Evolutionary conservation across 2,888 invertebrate species (phyloP), one percentile per base, ranked within the genome.

Genomic region (Meta bourneti): DNA sequence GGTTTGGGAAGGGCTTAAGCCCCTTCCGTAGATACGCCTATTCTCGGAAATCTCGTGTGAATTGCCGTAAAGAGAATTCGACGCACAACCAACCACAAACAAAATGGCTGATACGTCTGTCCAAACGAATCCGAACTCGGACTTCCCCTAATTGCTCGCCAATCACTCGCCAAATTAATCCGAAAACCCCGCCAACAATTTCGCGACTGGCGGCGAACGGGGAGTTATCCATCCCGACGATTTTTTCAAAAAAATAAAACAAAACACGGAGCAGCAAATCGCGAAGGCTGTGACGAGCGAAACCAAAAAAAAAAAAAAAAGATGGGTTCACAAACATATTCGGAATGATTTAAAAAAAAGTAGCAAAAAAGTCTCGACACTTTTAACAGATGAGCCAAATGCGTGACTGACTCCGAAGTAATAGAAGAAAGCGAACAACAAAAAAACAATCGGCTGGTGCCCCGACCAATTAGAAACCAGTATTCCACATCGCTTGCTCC

Each of bases 351-450:
- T 11, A 61, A 61, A 61, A 61, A 11, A 61, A 61, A 61, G 16
- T 61, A 61, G 0, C 69, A 71, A 81, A 81, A 85, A 70, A n/a
- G 19, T 69, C 81, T 74, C 81, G 88, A 88, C 88, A 83, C 75
- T 84, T 88, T 91, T 78, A 91, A 87, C 83, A 82, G 91, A 91
- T 91, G 91, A 91, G 82, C 71, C 34, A 13, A 91, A 87, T 91
- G 91, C 91, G 91, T 91, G 91, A 91, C 91, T 91, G 91, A 91
- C 91, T 54, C 34, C 70, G 49, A 88, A 82, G 74, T 83, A 91
- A 91, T 83, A 91, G 72, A 61, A 91, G 74, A 78, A 79, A 71
- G 80, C 16, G 34, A 77, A 77, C 48, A 90, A 70, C n/a, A n/a
- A 74, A 70, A 77, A 72, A 34, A 48, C 48, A 20, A 80, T 61